Conservation (phyloP, 37 sponge, comb jelly and placozoan species). For the Hexactinellida sp. region DNA sequence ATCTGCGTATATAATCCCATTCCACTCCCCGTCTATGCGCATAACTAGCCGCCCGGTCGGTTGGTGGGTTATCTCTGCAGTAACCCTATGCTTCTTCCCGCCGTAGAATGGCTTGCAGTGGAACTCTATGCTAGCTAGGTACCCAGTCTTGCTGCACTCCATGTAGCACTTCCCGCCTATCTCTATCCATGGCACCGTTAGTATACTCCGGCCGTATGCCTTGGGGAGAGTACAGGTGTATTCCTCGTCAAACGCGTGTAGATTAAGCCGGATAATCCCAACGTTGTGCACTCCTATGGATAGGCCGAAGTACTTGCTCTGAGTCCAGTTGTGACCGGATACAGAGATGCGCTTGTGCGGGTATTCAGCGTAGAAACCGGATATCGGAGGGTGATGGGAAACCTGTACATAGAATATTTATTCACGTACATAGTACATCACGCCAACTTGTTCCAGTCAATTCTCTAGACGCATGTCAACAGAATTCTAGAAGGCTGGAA, state of each 20-base stretch:
- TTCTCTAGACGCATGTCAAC: too few species aligned
- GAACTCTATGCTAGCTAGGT: constrained; percentile 70
- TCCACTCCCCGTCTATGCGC: constrained; percentile 93
- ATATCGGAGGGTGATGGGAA: constrained; percentile 33
- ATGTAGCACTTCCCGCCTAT: constrained; percentile 77
- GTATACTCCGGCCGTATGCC: constrained; percentile 89
- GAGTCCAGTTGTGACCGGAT: constrained; percentile 68
- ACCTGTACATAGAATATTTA: too few species aligned
- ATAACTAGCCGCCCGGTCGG: constrained; percentile 53
- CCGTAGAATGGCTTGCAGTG: constrained; percentile 97
- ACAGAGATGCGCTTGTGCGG: constrained; percentile 63
- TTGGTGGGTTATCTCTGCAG: constrained; percentile 61
- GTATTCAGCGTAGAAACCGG: constrained; percentile 90
- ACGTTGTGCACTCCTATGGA: constrained; percentile 81
- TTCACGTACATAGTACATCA: too few species aligned
- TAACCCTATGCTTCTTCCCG: constrained; percentile 67
- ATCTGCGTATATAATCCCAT: constrained; percentile 74
- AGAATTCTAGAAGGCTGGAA: too few species aligned
- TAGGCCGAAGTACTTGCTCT: constrained; percentile 92
- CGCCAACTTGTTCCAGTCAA: too few species aligned
- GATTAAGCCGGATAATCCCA: constrained; percentile 56
- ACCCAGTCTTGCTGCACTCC: constrained; percentile 73
- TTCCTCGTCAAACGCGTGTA: constrained; percentile 78
- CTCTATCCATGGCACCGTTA: constrained; percentile 93
- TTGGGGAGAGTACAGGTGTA: constrained; percentile 71